Conservation (phyloP, 2,113 vertebrate species). For the Hiodon alosoides region DNA sequence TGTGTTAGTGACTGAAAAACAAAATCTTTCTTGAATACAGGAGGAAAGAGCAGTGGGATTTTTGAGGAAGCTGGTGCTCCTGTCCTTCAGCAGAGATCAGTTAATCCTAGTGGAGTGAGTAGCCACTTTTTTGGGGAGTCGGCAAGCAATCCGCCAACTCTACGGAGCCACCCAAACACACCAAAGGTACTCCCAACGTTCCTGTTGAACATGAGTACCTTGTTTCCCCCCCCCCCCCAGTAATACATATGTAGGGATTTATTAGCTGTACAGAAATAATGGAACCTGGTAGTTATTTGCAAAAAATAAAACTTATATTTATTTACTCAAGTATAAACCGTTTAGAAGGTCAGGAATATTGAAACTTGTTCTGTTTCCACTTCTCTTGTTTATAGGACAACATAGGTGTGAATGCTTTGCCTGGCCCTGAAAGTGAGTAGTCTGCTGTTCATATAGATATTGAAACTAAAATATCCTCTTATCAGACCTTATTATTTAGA, state of each 20-base stretch:
- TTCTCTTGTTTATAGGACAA: conserved; percentile 52
- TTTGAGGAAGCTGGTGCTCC: conserved; percentile 68
- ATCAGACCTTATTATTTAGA: too few relatives aligned
- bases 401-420: conserved; percentile 44
- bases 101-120: conserved; percentile 66
- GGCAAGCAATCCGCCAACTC: conserved; percentile 46
- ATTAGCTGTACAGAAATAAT: too few relatives aligned
- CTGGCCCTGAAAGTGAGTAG: conserved; percentile 55
- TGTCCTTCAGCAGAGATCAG: conserved; percentile 56
- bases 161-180: conserved; percentile 79
- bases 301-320: too few relatives aligned
- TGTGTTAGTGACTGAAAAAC: not conserved
- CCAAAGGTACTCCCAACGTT: conserved; percentile 74
- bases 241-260: too few relatives aligned
- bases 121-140: conserved; percentile 77
- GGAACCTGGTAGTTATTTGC: too few relatives aligned
- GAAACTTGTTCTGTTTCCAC: not conserved
- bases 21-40: conserved; percentile 33
- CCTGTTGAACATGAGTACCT: too few relatives aligned
- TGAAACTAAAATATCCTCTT: too few relatives aligned
- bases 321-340: too few relatives aligned
- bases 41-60: conserved; percentile 78
- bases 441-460: not conserved
- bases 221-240: too few relatives aligned
- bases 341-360: too few relatives aligned